Conservation (phyloP, 2,888 invertebrate genomes). For the Eudemis profundana region DNA sequence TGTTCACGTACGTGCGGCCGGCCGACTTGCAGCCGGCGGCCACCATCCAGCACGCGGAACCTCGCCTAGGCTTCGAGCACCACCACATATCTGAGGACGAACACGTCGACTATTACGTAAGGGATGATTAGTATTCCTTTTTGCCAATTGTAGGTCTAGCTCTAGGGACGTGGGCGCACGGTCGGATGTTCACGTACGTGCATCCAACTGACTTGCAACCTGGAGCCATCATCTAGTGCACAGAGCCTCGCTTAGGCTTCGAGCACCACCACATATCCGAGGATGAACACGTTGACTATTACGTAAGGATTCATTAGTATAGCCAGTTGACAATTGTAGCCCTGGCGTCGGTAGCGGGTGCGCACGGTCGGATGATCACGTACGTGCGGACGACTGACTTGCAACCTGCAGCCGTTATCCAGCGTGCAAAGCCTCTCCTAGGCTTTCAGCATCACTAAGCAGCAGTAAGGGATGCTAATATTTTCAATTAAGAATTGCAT, state of each 20-base stretch:
- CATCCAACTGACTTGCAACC: too few species aligned
- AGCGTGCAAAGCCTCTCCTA: slow-evolving; percentile 62
- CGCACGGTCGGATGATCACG: slow-evolving; percentile 65
- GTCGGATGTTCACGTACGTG: neutral
- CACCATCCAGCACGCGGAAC: slow-evolving; percentile 61
- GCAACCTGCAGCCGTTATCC: slow-evolving; percentile 60
- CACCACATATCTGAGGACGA: slow-evolving; percentile 80
- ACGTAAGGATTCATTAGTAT: slow-evolving; percentile 78
- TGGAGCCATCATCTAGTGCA: slow-evolving; percentile 14
- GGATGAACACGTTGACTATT: slow-evolving; percentile 87
- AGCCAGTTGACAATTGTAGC: slow-evolving; percentile 64
- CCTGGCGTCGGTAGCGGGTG: slow-evolving; percentile 61
- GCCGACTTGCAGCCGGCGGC: slow-evolving; percentile 62
- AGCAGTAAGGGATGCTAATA: too few species aligned
- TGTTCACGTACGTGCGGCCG: slow-evolving; percentile 58
- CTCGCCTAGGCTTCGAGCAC: slow-evolving; percentile 63
- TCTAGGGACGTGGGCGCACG: neutral
- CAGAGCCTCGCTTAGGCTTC: slow-evolving; percentile 42
- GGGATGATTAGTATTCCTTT: neutral
- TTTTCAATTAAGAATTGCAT: too few species aligned
- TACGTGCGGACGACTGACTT: slow-evolving; percentile 56
- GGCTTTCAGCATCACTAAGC: slow-evolving; percentile 70
- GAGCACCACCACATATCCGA: slow-evolving; percentile 74
- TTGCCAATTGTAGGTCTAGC: too few species aligned
- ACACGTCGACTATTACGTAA: slow-evolving; percentile 76